Evolutionary conservation across 2,888 invertebrate genomes (phyloP).

Genomic region (Scaptomyza cyrtandrae): DNA sequence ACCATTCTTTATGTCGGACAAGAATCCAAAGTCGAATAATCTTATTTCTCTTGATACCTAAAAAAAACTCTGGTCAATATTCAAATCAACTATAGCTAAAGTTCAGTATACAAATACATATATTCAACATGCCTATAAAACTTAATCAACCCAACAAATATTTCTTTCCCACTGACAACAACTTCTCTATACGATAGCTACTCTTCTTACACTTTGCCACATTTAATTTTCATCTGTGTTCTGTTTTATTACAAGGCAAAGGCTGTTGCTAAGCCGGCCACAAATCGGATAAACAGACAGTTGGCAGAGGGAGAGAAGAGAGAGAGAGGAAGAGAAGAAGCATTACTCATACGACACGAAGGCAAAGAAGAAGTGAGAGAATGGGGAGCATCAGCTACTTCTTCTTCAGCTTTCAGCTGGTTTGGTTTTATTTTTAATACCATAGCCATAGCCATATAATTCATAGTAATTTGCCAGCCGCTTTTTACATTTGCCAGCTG

Average conservation of each 20-base stretch:
- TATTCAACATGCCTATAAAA: not conserved
- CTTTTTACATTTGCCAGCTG: constrained; percentile 69
- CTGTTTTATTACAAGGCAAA: constrained; percentile 37
- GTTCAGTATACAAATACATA: not conserved
- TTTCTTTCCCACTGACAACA: not conserved
- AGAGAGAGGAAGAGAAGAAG: constrained; percentile 10
- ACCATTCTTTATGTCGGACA: no score
- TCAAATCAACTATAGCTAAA: no score
- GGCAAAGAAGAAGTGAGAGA: not conserved
- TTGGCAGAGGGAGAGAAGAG: not conserved
- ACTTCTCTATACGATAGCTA: constrained; percentile 22
- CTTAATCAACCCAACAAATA: not conserved
- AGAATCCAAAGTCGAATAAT: no score
- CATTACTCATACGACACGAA: constrained; percentile 69
- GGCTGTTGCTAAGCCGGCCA: constrained; percentile 71
- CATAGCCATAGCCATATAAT: constrained; percentile 75
- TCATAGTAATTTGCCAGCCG: constrained; percentile 78
- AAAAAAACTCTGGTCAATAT: no score
- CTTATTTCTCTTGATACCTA: no score
- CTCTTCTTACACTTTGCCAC: constrained; percentile 1
- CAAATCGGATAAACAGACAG: constrained; percentile 10
- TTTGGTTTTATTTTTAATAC: constrained; percentile 72
- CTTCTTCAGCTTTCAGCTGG: constrained; percentile 14
- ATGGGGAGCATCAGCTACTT: not conserved
- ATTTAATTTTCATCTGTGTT: constrained; percentile 12